phyloP scores from a whole-genome alignment of 2,113 vertebrate genomes.

The Pseudorasbora parva region DNA sequence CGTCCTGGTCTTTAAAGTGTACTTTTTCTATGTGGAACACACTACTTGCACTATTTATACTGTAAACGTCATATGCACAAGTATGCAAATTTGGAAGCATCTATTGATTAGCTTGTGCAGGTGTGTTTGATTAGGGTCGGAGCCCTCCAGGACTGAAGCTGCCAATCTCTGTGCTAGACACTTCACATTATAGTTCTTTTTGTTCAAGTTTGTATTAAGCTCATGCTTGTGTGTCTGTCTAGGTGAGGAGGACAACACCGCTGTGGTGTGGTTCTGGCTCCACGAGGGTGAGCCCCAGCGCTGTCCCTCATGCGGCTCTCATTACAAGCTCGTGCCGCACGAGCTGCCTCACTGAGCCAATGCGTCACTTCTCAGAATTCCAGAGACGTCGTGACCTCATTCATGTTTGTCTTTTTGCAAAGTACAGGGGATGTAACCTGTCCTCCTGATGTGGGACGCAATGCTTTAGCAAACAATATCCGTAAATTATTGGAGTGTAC shows the following conservation, averaged over 20 bases:
- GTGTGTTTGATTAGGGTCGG: too few species aligned
- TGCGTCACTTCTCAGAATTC: constrained; percentile 39
- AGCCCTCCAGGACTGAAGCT: too few species aligned
- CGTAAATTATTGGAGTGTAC: constrained; percentile 52
- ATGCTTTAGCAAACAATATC: constrained; percentile 61
- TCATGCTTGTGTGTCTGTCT: constrained; percentile 3
- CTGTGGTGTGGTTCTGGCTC: constrained; percentile 88
- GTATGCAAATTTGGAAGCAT: too few species aligned
- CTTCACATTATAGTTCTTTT: not conserved
- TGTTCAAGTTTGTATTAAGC: not conserved
- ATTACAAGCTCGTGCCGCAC: constrained; percentile 85
- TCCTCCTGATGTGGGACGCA: constrained; percentile 53
- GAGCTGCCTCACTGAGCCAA: constrained; percentile 72
- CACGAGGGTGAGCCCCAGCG: constrained; percentile 85
- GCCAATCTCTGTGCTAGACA: too few species aligned
- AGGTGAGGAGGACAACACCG: constrained; percentile 91
- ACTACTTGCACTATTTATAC: too few species aligned
- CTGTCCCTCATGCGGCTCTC: constrained; percentile 85
- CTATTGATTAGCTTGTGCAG: too few species aligned
- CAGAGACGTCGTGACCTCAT: constrained; percentile 34
- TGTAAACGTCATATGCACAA: too few species aligned
- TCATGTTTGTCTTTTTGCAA: constrained; percentile 9
- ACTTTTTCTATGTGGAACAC: too few species aligned
- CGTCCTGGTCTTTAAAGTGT: too few species aligned
- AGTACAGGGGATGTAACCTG: constrained; percentile 31